Percentiles rank a stretch among this genome's conserved stretches.
Conservation (phyloP, 1,140 invertebrate species). For the Brachionus calyciflorus region DNA sequence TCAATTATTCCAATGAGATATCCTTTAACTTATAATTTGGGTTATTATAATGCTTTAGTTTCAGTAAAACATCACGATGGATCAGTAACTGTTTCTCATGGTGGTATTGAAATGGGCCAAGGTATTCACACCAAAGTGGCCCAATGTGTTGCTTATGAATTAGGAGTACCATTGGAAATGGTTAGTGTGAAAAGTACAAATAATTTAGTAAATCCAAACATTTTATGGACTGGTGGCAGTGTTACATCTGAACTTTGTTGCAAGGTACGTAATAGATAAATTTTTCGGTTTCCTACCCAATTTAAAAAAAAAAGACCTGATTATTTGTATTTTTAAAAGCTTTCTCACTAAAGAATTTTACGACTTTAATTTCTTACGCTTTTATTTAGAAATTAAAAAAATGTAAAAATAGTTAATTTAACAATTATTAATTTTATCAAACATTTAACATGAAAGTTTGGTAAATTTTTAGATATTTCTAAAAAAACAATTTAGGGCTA, state of each 20-base stretch:
- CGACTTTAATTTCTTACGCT: too few species aligned
- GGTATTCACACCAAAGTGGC: slow-evolving; percentile 74
- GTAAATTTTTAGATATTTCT: too few species aligned
- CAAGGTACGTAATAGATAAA: not conserved
- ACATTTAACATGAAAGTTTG: too few species aligned
- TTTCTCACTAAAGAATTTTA: too few species aligned
- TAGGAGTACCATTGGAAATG: slow-evolving; percentile 71
- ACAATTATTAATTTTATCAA: too few species aligned
- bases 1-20: slow-evolving; percentile 55
- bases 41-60: slow-evolving; percentile 67
- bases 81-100: slow-evolving; percentile 72
- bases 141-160: slow-evolving; percentile 72
- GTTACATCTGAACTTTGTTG: slow-evolving; percentile 68
- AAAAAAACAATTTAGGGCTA: too few species aligned
- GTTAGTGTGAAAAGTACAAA: slow-evolving; percentile 69
- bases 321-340: too few species aligned
- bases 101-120: slow-evolving; percentile 80
- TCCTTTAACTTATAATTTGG: slow-evolving; percentile 50
- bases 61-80: slow-evolving; percentile 74
- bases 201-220: slow-evolving; percentile 64
- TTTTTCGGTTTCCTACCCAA: too few species aligned
- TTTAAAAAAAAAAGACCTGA: too few species aligned
- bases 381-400: too few species aligned
- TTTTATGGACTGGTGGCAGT: slow-evolving; percentile 69
- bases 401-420: too few species aligned